phyloP scores from a whole-genome alignment of 2,797 vertebrate genomes.

The Ceryle rudis region DNA sequence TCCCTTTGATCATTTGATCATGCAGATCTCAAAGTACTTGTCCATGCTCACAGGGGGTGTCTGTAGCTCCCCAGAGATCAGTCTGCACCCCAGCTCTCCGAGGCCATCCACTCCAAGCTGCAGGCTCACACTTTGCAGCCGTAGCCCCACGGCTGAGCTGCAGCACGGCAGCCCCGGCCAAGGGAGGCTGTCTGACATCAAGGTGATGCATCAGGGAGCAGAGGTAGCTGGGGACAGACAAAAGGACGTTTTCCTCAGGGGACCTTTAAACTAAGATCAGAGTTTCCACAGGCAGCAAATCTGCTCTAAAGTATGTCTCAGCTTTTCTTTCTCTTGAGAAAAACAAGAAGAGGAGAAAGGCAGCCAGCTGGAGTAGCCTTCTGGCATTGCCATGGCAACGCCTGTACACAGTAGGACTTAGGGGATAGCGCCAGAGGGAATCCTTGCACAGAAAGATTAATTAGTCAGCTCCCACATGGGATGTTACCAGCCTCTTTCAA shows the following conservation, averaged over 20 bases:
- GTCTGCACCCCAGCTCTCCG: not conserved
- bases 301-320: not conserved
- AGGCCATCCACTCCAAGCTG: not conserved
- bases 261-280: not conserved
- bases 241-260: not conserved
- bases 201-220: not conserved
- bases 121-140: not conserved
- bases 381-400: not conserved
- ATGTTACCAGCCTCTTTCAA: not conserved
- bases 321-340: not conserved
- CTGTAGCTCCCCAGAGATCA: not conserved
- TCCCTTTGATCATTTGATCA: not conserved
- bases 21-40: not conserved
- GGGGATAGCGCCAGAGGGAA: not conserved
- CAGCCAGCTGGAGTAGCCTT: not conserved
- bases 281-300: not conserved
- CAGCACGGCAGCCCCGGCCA: fast-evolving
- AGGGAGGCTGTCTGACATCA: fast-evolving
- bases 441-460: not conserved
- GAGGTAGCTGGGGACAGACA: not conserved
- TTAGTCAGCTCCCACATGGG: not conserved
- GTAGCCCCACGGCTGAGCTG: not conserved
- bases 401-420: not conserved
- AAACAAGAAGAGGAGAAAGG: not conserved
- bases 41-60: not conserved